Evolutionary conservation across 1,140 invertebrate genomes (phyloP).

Genomic region (Diprion similis): DNA sequence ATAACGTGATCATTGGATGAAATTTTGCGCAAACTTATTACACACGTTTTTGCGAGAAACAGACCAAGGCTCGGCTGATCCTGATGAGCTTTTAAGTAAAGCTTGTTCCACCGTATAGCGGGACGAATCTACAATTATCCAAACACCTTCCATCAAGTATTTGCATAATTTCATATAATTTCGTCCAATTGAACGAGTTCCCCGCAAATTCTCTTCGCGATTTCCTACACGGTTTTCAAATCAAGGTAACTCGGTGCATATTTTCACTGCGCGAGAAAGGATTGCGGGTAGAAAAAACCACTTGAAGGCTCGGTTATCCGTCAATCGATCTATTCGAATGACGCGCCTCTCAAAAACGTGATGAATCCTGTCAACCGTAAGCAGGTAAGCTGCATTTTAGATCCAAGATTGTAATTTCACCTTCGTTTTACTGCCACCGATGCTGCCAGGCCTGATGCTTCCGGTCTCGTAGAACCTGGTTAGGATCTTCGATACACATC

Average conservation of each 20-base stretch:
- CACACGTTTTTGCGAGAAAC: neutral
- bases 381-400: too few relatives aligned
- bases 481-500: constrained; percentile 96
- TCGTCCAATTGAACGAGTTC: too few relatives aligned
- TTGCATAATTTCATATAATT: neutral
- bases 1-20: neutral
- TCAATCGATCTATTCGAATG: too few relatives aligned
- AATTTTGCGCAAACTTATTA: neutral
- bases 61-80: neutral
- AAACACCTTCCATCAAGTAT: neutral
- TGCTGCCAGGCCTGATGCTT: constrained; percentile 89
- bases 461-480: constrained; percentile 96
- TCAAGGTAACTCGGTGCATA: too few relatives aligned
- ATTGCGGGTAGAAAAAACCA: too few relatives aligned
- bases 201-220: too few relatives aligned
- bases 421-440: constrained; percentile 91
- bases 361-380: too few relatives aligned
- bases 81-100: constrained; percentile 2
- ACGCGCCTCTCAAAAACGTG: too few relatives aligned
- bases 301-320: too few relatives aligned
- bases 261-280: too few relatives aligned
- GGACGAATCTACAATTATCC: constrained; percentile 2
- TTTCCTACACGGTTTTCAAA: too few relatives aligned
- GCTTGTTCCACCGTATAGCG: neutral
- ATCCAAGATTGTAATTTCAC: constrained; percentile 58